Evolutionary conservation across 2,113 vertebrate species (phyloP).

Genomic region (Cinclus mexicanus): DNA sequence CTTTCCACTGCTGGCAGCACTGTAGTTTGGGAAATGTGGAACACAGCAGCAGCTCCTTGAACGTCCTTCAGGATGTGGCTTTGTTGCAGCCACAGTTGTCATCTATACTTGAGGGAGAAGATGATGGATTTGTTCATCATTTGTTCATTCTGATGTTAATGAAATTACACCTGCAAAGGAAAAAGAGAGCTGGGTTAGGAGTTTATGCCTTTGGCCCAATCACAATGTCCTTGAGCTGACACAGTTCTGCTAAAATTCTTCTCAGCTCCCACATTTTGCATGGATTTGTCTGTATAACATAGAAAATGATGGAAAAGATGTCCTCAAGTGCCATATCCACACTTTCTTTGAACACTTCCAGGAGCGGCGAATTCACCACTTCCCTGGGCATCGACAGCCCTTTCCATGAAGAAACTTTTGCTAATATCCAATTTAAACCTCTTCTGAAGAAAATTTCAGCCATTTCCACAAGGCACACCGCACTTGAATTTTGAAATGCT

Average conservation of each 20-base stretch:
- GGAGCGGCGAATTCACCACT: neutral
- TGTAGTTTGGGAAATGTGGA: neutral
- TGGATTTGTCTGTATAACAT: accelerated
- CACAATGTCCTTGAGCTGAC: neutral
- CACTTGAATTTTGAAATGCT: neutral
- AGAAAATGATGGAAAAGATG: neutral
- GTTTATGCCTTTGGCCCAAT: neutral
- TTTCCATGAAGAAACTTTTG: neutral
- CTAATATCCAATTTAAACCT: neutral
- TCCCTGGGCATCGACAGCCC: neutral
- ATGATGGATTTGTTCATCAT: neutral
- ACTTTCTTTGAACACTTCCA: neutral
- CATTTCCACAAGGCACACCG: neutral
- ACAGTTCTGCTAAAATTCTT: neutral
- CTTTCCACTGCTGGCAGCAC: neutral
- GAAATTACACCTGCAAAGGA: neutral
- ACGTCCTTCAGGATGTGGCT: accelerated
- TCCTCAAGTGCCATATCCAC: neutral
- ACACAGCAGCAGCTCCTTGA: neutral
- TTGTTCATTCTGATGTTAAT: neutral
- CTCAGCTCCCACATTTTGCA: accelerated
- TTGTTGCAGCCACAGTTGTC: neutral
- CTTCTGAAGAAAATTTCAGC: neutral
- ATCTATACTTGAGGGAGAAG: neutral
- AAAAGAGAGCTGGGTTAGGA: neutral